Conservation (phyloP, 2,113 vertebrate species). For the Cyanocitta stelleri region DNA sequence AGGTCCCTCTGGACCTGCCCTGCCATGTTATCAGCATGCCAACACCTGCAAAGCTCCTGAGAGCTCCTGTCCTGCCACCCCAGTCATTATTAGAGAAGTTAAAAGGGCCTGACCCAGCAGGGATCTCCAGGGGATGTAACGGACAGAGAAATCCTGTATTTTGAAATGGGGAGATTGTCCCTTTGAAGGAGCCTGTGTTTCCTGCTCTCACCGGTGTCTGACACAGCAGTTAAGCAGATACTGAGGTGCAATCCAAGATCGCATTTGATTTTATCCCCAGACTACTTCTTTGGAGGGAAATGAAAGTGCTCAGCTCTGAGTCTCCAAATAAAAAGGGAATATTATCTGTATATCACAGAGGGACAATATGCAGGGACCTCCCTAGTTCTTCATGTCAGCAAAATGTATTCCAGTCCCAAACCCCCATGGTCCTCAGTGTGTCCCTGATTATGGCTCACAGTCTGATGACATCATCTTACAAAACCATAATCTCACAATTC, state of each 20-base stretch:
- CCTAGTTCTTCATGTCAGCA: background rate
- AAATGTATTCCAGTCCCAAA: background rate
- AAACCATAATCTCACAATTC: background rate
- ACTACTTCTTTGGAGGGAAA: background rate
- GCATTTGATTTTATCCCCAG: background rate
- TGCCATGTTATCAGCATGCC: background rate
- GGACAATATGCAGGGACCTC: background rate
- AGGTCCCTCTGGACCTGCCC: background rate
- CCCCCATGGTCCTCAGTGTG: fast-evolving
- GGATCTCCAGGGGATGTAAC: background rate
- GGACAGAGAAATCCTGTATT: background rate
- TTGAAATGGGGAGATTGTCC: background rate
- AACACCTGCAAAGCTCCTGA: background rate
- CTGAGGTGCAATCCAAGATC: background rate
- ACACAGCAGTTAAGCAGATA: background rate
- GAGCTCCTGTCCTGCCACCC: background rate
- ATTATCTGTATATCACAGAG: background rate
- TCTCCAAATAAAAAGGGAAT: background rate
- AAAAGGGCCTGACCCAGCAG: background rate
- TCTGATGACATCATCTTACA: background rate
- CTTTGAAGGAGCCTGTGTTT: background rate
- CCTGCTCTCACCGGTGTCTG: background rate
- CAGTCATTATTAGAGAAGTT: background rate
- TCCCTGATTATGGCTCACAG: background rate
- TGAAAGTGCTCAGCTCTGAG: background rate